A percentile compares a stretch with the other conserved stretches of the same genome.
Conservation (phyloP, 2,113 vertebrate genomes). For the Danio rerio region DNA sequence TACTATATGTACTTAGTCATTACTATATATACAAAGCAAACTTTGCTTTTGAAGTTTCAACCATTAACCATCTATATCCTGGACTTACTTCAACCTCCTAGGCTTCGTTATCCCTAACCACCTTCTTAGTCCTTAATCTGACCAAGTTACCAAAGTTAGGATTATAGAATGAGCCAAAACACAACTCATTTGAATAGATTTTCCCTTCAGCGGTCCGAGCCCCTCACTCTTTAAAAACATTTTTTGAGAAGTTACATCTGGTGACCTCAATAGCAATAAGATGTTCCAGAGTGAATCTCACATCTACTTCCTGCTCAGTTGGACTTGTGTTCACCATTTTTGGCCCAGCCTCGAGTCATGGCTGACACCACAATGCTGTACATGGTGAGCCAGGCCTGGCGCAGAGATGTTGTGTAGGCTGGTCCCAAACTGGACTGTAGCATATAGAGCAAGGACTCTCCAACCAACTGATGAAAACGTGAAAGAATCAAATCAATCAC, state of each 20-base stretch:
- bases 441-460: conserved; percentile 92
- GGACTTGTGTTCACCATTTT: conserved; percentile 77
- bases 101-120: conserved; percentile 34
- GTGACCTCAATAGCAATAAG: background rate
- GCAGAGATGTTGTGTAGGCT: conserved; percentile 82
- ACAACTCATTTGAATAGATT: background rate
- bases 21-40: conserved; percentile 70
- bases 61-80: conserved; percentile 45
- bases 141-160: conserved; percentile 33
- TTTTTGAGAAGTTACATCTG: conserved; percentile 29
- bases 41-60: conserved; percentile 48
- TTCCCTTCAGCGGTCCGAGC: background rate
- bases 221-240: conserved; percentile 13
- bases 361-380: conserved; percentile 85
- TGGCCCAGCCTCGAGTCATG: conserved; percentile 87
- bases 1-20: conserved; percentile 66
- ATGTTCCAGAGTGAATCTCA: conserved; percentile 15
- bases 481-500: conserved; percentile 35
- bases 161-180: conserved; percentile 31
- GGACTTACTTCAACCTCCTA: conserved; percentile 19
- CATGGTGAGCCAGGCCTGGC: conserved; percentile 90
- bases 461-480: conserved; percentile 79
- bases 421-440: conserved; percentile 88
- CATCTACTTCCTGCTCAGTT: conserved; percentile 66
- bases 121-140: conserved; percentile 29